Conservation (phyloP, 2,113 vertebrate species). For the Macaca mulatta region DNA sequence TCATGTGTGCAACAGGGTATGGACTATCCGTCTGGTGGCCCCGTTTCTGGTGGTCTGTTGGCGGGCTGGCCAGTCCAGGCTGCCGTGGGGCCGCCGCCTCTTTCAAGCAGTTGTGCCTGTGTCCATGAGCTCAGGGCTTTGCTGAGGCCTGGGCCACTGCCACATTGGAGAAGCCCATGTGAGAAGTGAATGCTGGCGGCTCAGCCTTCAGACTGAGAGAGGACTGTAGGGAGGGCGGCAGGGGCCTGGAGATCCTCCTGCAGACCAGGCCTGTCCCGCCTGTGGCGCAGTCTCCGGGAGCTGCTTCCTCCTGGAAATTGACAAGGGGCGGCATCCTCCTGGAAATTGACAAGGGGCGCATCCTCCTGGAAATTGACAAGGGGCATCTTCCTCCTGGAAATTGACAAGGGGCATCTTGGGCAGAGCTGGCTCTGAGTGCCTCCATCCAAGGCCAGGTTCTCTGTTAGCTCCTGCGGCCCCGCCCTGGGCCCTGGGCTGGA, state of each 20-base stretch:
- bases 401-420: neutral
- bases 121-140: neutral
- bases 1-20: slow-evolving; percentile 59
- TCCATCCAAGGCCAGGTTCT: slow-evolving; percentile 2
- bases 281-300: neutral
- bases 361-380: no score
- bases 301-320: slow-evolving; percentile 6
- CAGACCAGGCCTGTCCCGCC: neutral
- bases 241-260: neutral
- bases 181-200: neutral
- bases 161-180: neutral
- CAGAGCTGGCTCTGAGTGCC: neutral
- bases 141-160: neutral
- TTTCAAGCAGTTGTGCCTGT: neutral
- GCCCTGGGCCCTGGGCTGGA: slow-evolving; percentile 35
- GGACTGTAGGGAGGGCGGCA: neutral
- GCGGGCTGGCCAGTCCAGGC: neutral
- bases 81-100: neutral
- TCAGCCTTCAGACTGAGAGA: neutral
- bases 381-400: neutral
- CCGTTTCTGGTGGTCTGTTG: neutral
- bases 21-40: neutral
- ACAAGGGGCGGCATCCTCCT: neutral
- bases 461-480: neutral
- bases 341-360: neutral